phyloP scores from a whole-genome alignment of 2,797 vertebrate species.

The Intellagama lesueurii region DNA sequence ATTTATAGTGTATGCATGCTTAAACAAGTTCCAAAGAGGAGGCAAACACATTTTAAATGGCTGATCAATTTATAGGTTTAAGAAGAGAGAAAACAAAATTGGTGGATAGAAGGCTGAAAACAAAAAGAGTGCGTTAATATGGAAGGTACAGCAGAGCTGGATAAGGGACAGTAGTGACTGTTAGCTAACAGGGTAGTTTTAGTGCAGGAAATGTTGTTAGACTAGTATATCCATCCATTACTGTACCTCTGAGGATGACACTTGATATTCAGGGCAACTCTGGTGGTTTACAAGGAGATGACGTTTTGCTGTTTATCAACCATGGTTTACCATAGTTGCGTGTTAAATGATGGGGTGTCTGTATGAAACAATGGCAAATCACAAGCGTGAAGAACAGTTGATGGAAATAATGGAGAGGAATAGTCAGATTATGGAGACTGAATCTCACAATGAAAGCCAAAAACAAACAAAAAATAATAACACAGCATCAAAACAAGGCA shows the following conservation, averaged over 20 bases:
- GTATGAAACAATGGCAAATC: constrained; percentile 92
- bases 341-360: constrained; percentile 97
- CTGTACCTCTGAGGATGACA: constrained; percentile 97
- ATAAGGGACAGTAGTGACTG: constrained; percentile 66
- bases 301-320: constrained; percentile 99
- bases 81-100: background rate
- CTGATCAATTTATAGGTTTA: background rate
- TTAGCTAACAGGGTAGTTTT: constrained; percentile 74
- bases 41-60: constrained; percentile 20
- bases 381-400: constrained; percentile 82
- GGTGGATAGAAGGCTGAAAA: constrained; percentile 50
- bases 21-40: constrained; percentile 7
- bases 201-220: constrained; percentile 71
- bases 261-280: constrained; percentile 95
- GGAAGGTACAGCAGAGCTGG: constrained; percentile 48
- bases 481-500: constrained; percentile 54
- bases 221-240: constrained; percentile 80
- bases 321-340: constrained; percentile 99
- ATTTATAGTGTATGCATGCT: constrained; percentile 32
- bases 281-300: constrained; percentile 94
- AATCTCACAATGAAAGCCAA: constrained; percentile 50
- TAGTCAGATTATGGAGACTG: constrained; percentile 56
- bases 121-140: constrained; percentile 57
- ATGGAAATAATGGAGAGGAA: constrained; percentile 74
- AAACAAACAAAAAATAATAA: constrained; percentile 48